Percentiles rank a stretch among this genome's conserved stretches.
These are phyloP conservation scores for Pseudomyrmex sp. DNA, from an alignment of 1,140 invertebrate genomes.

Conservation along the genomic window DNA sequence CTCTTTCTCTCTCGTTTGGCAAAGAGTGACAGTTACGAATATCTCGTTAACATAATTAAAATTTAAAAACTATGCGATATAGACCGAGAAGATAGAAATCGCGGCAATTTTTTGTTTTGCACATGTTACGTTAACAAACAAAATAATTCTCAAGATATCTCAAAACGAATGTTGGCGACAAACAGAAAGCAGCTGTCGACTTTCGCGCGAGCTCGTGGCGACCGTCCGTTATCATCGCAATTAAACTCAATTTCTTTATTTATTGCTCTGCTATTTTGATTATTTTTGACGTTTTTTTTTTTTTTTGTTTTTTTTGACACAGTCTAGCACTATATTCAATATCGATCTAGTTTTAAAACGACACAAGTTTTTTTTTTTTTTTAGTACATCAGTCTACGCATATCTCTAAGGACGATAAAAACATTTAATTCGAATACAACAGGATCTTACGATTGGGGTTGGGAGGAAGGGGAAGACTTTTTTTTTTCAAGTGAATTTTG, in stretches of 20 bases:
- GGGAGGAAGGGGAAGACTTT: slow-evolving; percentile 15
- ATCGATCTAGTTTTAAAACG: slow-evolving; percentile 9
- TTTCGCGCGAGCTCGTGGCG: not conserved
- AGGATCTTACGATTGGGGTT: not conserved
- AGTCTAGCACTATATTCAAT: slow-evolving; percentile 13
- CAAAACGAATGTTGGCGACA: too few species aligned
- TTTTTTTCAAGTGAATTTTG: slow-evolving; percentile 6
- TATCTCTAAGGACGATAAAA: slow-evolving; percentile 27
- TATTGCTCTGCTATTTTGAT: slow-evolving; percentile 43
- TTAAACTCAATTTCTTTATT: slow-evolving; percentile 3
- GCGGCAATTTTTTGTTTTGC: too few species aligned
- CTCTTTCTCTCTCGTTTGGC: too few species aligned
- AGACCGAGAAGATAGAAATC: too few species aligned
- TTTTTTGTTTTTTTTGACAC: not conserved
- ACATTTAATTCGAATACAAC: slow-evolving; percentile 3
- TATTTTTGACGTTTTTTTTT: slow-evolving; percentile 19
- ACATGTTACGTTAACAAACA: too few species aligned
- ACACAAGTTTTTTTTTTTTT: not conserved
- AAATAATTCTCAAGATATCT: too few species aligned
- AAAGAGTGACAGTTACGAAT: too few species aligned
- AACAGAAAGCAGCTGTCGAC: slow-evolving; percentile 1
- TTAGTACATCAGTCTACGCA: not conserved
- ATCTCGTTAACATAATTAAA: too few species aligned
- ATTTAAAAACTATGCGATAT: too few species aligned
- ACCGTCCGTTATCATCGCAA: not conserved